Conservation (phyloP, 2,888 invertebrate genomes). For the Tortrix viridana region DNA sequence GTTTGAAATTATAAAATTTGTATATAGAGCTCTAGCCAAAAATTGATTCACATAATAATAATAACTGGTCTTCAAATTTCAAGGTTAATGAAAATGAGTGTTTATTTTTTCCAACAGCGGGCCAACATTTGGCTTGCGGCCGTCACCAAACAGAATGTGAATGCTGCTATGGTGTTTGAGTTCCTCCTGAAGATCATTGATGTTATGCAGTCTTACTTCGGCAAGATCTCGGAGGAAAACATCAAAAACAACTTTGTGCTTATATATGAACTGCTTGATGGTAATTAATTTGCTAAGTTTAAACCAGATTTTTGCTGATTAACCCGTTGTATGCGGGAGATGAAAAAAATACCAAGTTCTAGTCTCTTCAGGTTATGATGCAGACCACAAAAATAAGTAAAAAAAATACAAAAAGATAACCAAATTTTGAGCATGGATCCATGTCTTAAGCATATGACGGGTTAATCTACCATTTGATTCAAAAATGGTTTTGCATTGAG, state of each 20-base stretch:
- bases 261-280: slow-evolving; percentile 99
- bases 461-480: no score
- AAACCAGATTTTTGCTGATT: no score
- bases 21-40: not conserved
- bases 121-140: slow-evolving; percentile 99
- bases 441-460: no score
- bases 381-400: no score
- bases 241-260: slow-evolving; percentile 99
- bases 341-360: no score
- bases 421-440: no score
- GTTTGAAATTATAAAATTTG: no score
- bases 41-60: not conserved
- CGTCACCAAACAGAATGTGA: slow-evolving; percentile 99
- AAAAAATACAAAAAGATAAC: no score
- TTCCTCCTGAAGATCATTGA: slow-evolving; percentile 98
- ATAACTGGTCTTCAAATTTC: not conserved
- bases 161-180: slow-evolving; percentile 99
- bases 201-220: slow-evolving; percentile 99
- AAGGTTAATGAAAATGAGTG: not conserved
- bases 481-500: no score
- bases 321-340: no score
- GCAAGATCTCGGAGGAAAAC: slow-evolving; percentile 99
- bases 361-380: no score
- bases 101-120: slow-evolving; percentile 81
- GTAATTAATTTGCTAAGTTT: slow-evolving; percentile 74